Base-by-base conservation (phyloP, 2,113 vertebrate genomes). In the Colius striatus region DNA sequence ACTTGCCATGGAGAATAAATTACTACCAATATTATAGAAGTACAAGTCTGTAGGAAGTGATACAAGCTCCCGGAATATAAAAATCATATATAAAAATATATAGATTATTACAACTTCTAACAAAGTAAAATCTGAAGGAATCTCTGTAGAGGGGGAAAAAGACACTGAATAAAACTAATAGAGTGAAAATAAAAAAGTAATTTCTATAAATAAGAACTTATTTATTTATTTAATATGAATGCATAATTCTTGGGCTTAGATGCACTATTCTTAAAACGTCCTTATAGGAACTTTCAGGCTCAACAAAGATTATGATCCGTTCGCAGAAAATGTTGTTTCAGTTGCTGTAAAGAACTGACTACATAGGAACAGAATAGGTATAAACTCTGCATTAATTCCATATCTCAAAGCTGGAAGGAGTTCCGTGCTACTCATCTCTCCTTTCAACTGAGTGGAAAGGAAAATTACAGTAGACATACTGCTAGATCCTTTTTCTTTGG, bases 161-260 rank as follows among this genome's bases (percentile, higher is more conserved):
- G 4, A 55, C 4, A 57, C 2, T 61, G 11, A 76, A 38, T 80
- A 48, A 16, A 63, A 41, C 68, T 53, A 75, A 67, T 4, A 47
- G 2, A 54, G 14, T 30, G 13, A 41, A 41, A 41, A 41, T 41
- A 54, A 87, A 87, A 82, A n/a, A 0, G 0, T 5, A 34, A 2
- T 38, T 47, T 3, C 13, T 32, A 23, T 50, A 89, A 54, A 55
- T 45, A 73, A 32, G 2, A 55, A 32, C 10, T 38, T 71, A 18
- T 66, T 15, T 66, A 70, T 61, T 50, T 1, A 68, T 4, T 16
- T 80, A 34, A 48, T 45, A 71, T 14, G 14, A 83, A 54, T 27
- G 5, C n/a, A 70, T 8, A 62, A 51, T 0, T 67, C 19, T 51
- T 62, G n/a, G 6, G 5, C 34, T 66, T 87, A 17, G 11, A 38